These are phyloP conservation scores for Achlya flavicornis DNA, from an alignment of 2,888 invertebrate genomes.

Conservation along the genomic window DNA sequence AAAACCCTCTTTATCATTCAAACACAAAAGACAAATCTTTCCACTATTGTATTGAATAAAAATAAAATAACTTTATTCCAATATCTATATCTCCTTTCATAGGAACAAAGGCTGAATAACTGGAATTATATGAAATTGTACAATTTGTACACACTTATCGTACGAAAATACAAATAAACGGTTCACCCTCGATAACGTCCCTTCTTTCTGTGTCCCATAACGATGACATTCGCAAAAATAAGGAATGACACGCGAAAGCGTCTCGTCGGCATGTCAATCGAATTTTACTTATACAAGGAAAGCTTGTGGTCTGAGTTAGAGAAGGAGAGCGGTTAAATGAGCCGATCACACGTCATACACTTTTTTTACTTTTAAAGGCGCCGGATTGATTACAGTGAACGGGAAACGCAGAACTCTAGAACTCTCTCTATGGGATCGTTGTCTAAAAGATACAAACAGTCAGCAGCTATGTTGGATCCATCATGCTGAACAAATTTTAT, in stretches of 20 bases:
- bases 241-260: slow-evolving; percentile 66
- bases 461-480: no score
- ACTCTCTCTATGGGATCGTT: no score
- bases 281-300: slow-evolving; percentile 61
- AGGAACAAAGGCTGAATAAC: not conserved
- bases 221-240: slow-evolving; percentile 68
- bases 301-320: slow-evolving; percentile 26
- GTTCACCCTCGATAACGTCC: slow-evolving; percentile 27
- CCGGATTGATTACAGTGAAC: no score
- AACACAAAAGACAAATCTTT: not conserved
- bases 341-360: no score
- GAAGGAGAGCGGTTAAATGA: slow-evolving; percentile 17
- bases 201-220: slow-evolving; percentile 39
- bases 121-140: slow-evolving; percentile 13
- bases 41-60: not conserved
- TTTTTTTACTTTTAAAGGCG: no score
- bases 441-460: no score
- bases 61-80: not conserved
- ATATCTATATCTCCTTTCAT: not conserved
- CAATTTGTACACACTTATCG: slow-evolving; percentile 14
- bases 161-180: slow-evolving; percentile 26
- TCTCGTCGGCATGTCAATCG: slow-evolving; percentile 68
- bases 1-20: not conserved
- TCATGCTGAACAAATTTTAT: no score
- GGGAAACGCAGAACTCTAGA: no score